These are phyloP conservation scores for Drosophila pseudoobscura DNA, from an alignment of 1,140 invertebrate species.

Conservation along the genomic window DNA sequence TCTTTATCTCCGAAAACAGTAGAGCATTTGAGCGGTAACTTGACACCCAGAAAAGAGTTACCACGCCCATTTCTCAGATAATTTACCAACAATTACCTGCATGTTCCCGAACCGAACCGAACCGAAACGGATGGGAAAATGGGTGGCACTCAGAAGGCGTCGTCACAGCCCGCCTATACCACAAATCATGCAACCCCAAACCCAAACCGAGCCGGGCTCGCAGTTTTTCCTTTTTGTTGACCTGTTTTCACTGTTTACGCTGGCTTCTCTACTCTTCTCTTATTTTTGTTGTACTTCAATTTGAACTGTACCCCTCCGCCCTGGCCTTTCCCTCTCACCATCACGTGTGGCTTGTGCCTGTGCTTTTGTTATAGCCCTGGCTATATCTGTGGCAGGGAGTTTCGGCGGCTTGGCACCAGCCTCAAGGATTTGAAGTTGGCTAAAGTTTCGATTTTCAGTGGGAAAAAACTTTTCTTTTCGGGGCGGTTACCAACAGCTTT, in stretches of 20 bases:
- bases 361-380: constrained; percentile 1
- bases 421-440: constrained; percentile 64
- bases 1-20: background rate
- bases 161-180: constrained; percentile 25
- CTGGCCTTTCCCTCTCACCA: constrained; percentile 10
- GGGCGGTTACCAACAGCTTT: constrained; percentile 45
- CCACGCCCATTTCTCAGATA: constrained; percentile 58
- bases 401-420: constrained; percentile 44
- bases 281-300: constrained; percentile 59
- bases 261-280: too few relatives aligned
- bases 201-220: constrained; percentile 18
- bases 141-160: constrained; percentile 29
- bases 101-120: background rate
- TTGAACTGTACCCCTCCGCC: constrained; percentile 37
- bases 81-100: constrained; percentile 67
- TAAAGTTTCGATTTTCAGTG: constrained; percentile 67
- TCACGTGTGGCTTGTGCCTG: constrained; percentile 55
- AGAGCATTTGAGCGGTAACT: background rate
- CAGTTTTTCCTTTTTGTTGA: constrained; percentile 48
- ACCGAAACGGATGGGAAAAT: background rate
- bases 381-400: constrained; percentile 25
- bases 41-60: constrained; percentile 19
- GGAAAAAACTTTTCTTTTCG: constrained; percentile 28
- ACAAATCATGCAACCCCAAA: constrained; percentile 72
- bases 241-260: constrained; percentile 71